Conservation (phyloP, 2,888 invertebrate species). For the Megastigmus dorsalis region DNA sequence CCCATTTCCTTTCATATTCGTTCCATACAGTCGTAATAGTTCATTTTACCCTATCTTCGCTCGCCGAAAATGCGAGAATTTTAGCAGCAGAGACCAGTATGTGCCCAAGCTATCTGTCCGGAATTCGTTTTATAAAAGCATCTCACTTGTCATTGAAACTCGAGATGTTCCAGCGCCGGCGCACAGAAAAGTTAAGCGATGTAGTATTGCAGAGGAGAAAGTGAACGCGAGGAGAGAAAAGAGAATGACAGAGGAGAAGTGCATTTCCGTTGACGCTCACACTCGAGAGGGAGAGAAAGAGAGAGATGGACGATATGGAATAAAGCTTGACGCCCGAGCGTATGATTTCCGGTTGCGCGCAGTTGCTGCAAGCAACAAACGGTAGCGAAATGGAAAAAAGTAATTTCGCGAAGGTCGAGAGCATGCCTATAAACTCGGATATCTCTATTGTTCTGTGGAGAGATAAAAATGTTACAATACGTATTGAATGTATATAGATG, state of each 20-base stretch:
- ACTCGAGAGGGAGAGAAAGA: constrained; percentile 38
- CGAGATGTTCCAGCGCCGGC: constrained; percentile 8
- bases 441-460: constrained; percentile 34
- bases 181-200: constrained; percentile 41
- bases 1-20: constrained; percentile 17
- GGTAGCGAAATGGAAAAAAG: constrained; percentile 48
- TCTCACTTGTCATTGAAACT: constrained; percentile 35
- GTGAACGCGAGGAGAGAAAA: background rate
- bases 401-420: constrained; percentile 48
- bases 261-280: constrained; percentile 56
- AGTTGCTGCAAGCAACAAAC: background rate
- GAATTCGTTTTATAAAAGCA: constrained; percentile 27
- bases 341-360: constrained; percentile 45
- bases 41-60: background rate
- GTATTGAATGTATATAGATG: background rate
- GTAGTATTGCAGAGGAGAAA: constrained; percentile 25
- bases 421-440: constrained; percentile 36
- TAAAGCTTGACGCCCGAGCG: constrained; percentile 34
- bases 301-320: constrained; percentile 25
- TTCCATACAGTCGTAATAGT: background rate
- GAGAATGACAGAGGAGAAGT: constrained; percentile 27
- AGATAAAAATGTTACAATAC: constrained; percentile 25
- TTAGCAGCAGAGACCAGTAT: too few species aligned
- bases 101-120: constrained; percentile 13
- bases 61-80: background rate